Base-by-base conservation (phyloP, 2,113 vertebrate species). In the Labeo rohita region DNA sequence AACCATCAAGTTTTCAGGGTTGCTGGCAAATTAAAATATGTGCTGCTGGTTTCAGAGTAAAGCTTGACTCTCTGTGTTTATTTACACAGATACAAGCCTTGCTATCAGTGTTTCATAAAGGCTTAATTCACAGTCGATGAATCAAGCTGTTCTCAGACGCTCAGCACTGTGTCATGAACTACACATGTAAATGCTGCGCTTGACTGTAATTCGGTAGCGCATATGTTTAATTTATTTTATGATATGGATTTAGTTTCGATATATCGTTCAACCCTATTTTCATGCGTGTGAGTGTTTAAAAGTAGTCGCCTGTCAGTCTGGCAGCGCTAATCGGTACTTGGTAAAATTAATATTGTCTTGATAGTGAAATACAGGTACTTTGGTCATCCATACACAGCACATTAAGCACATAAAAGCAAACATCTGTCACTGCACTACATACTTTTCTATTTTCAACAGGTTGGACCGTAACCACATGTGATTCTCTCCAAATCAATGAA, bases 401-500 rank as follows among this genome's bases (percentile, higher is more conserved):
- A 65, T 74, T 21, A 45, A 21, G 16, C 39, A 45, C 68, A 43
- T 45, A 21, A 11, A 70, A 70, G 7, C 12, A 28, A 49, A 23
- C n/a, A 1, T 75, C 7, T 1, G 0, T 36, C 18, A 45, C 3
- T 68, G 28, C 28, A 66, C 28, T 13, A 16, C 16, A 1, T 18
- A 39, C 0, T 34, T 15, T 66, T 54, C 54, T 12, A 18, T 56
- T 10, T n/a, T 15, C 15, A 13, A 11, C 45, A 52, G 59, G 13
- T 45, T 65, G 23, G 6, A 77, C 23, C 18, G 9, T 66, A 28
- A 80, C 34, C 59, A 65, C 43, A 52, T 21, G 3, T 50, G 23
- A 70, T 81, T 66, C 13, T 47, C n/a, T 66, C 13, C 61, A 4
- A 66, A 54, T 83, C 65, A 70, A 36, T 70, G 45, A n/a, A 52